Evolutionary conservation across 2,797 vertebrate species (phyloP), one percentile per base, ranked within the genome.

Genomic region (Gila robusta): DNA sequence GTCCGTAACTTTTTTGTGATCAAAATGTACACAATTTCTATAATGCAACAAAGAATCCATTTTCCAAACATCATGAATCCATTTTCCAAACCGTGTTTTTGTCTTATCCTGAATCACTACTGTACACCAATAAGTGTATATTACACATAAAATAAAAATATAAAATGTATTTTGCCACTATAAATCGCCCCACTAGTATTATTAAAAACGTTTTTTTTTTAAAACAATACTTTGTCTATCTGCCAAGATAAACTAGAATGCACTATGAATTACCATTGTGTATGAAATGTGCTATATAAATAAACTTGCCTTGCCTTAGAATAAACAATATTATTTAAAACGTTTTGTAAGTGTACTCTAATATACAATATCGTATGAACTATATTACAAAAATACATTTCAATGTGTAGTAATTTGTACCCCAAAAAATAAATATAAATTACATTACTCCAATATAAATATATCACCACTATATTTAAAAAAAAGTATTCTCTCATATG

Each of bases 391-490:
- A 72, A 16, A 2, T 47, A 47, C 1, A 26, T 73, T 17, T 44
- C 12, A 76, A 23, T 19, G 8, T 21, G 7, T 35, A 21, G 10
- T 35, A 35, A 19, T 76, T 73, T 10, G 8, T 16, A 69, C 32
- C 66, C 66, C 4, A 4, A 35, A 4, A 35, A 35, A 9, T 9
- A 5, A 2, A 69, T 16, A 0, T 19, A 23, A 56, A n/a, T 16
- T 39, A 56, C 12, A 59, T n/a, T 59, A n/a, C 35, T 2, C 76
- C n/a, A 78, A 59, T 78, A n/a, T 77, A 23, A 77, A 59, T 56
- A 12, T 12, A 19, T 77, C 19, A 56, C 52, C 47, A 52, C 17
- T 32, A 9, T 10, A 32, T 74, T 32, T 3, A 5, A 9, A 8
- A 72, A 21, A 19, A 17, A 0, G 0, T 4, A 17, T 4, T 21